Evolutionary conservation across 2,888 invertebrate genomes (phyloP), one percentile per base, ranked within the genome.

Genomic region (Colletes collaris): DNA sequence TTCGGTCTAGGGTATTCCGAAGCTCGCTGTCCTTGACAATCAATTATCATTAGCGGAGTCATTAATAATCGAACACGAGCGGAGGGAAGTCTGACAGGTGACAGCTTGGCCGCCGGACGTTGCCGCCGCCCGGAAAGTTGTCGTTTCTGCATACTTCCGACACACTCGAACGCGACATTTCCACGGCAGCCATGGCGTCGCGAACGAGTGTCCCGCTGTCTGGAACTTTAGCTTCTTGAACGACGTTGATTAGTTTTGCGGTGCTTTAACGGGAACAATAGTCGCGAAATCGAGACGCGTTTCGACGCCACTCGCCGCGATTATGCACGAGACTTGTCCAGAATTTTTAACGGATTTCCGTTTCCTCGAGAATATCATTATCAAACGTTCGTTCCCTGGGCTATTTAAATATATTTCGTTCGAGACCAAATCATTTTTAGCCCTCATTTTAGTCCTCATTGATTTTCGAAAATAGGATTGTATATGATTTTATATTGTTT

Each of bases 21-120:
- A 4, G 10, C 35, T 35, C 27, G 62, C 55, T 10, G 13, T 59
- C 49, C 60, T 52, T 65, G 78, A 62, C 59, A 70, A 83, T 85
- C 77, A 82, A 83, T 85, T 82, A 85, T 75, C 78, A 76, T 81
- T 80, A 83, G 58, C 52, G 58, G 55, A 59, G 66, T 81, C 85
- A 79, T 85, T 85, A 83, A 85, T 85, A 85, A 83, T 72, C 63
- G 73, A 71, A 81, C 76, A 68, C 56, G 75, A 71, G 53, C 50
- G 56, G 11, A 37, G 68, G 66, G 64, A 60, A 71, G 75, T 58
- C 64, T 50, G 76, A 71, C 63, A 52, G 72, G 60, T 60, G 76
- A 69, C 81, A 77, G 75, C 35, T 50, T 60, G 50, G 59, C 59
- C 27, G 55, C 52, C 46, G 81, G 76, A 81, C 66, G 76, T 65